A percentile compares a stretch with the other conserved stretches of the same genome.
Conservation (phyloP, 2,888 invertebrate species). For the Pardosa pseudoannulata region DNA sequence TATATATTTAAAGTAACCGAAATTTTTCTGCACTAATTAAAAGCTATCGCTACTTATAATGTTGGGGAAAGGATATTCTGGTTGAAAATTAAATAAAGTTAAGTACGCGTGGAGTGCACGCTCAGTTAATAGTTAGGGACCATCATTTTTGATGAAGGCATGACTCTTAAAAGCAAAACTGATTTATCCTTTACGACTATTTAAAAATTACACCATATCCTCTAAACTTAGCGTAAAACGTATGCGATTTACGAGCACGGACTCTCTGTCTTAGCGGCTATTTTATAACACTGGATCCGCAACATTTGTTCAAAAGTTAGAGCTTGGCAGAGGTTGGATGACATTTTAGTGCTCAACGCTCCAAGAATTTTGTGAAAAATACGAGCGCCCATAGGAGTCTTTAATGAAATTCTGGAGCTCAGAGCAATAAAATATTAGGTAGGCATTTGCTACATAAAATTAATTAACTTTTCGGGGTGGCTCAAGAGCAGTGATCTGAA, state of each 20-base stretch:
- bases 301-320: constrained; percentile 39
- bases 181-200: constrained; percentile 3
- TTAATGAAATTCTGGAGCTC: constrained; percentile 55
- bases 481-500: background rate
- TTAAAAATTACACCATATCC: constrained; percentile 2
- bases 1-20: too few relatives aligned
- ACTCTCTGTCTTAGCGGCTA: background rate
- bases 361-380: constrained; percentile 60
- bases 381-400: constrained; percentile 22
- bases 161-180: background rate
- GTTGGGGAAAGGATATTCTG: too few relatives aligned
- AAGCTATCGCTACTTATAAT: background rate
- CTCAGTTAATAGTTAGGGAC: background rate
- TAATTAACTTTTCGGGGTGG: constrained; percentile 56
- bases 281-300: constrained; percentile 25
- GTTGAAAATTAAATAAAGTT: background rate
- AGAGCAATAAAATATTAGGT: constrained; percentile 50
- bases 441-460: constrained; percentile 44
- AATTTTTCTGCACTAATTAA: background rate
- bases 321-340: background rate
- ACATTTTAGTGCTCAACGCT: constrained; percentile 48
- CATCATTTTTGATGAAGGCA: background rate
- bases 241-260: constrained; percentile 27
- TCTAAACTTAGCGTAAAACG: constrained; percentile 34
- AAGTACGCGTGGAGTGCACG: background rate